Percentiles rank a stretch among this genome's conserved stretches.
phyloP scores from a whole-genome alignment of 2,888 invertebrate species.

The Apotomis turbidana region DNA sequence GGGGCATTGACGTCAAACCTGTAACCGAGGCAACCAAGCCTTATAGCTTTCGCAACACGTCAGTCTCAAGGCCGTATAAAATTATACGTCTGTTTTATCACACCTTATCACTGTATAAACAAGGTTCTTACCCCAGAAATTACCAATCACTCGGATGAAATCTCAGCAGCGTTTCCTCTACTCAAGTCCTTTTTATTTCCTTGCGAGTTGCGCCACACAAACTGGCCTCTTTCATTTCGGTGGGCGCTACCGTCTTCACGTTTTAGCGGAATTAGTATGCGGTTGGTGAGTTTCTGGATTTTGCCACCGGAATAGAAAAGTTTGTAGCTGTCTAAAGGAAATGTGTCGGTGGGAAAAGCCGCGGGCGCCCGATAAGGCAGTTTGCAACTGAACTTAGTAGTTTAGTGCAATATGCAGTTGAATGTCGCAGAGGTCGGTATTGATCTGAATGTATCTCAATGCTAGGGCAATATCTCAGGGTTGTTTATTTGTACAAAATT shows the following conservation, averaged over 20 bases:
- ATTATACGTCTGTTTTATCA: slow-evolving; percentile 33
- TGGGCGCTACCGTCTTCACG: slow-evolving; percentile 11
- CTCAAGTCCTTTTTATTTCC: slow-evolving; percentile 38
- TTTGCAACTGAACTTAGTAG: slow-evolving; percentile 26
- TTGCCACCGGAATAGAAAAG: slow-evolving; percentile 15
- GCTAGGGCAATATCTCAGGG: not conserved
- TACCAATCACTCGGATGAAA: slow-evolving; percentile 38
- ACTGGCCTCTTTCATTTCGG: not conserved
- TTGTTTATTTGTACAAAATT: not conserved
- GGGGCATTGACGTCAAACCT: slow-evolving; percentile 3
- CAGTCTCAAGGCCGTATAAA: slow-evolving; percentile 22
- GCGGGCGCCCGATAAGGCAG: slow-evolving; percentile 36
- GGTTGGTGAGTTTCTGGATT: not conserved
- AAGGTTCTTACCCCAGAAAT: slow-evolving; percentile 32
- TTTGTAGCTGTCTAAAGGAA: slow-evolving; percentile 25
- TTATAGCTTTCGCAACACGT: slow-evolving; percentile 1
- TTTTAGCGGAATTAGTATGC: slow-evolving; percentile 16
- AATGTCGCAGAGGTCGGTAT: slow-evolving; percentile 17
- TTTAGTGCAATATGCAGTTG: slow-evolving; percentile 35
- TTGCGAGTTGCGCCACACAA: slow-evolving; percentile 11
- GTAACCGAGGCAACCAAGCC: slow-evolving; percentile 1
- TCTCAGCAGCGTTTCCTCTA: slow-evolving; percentile 28
- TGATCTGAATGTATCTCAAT: slow-evolving; percentile 21
- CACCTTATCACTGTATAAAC: slow-evolving; percentile 37
- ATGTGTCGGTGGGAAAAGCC: slow-evolving; percentile 20